Evolutionary conservation across 2,113 vertebrate species (phyloP).

Genomic region (Eulemur macaco): DNA sequence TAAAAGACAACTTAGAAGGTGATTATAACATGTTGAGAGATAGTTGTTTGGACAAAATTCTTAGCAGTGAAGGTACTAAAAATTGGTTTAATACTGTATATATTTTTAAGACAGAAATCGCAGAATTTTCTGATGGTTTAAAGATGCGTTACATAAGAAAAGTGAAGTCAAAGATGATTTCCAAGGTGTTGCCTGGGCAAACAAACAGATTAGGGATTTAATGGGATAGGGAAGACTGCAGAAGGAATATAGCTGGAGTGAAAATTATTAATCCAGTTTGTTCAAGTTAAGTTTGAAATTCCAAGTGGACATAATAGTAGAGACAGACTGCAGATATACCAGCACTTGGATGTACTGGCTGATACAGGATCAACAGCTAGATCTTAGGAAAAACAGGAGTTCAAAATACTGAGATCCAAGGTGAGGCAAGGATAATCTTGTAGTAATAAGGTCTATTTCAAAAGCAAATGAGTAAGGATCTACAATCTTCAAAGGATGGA

Average conservation of each 20-base stretch:
- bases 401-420: neutral
- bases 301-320: neutral
- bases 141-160: neutral
- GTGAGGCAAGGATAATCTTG: neutral
- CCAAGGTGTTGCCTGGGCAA: neutral
- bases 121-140: neutral
- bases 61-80: neutral
- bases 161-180: neutral
- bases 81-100: neutral
- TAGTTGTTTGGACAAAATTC: neutral
- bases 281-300: constrained; percentile 1
- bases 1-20: neutral
- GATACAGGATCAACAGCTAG: neutral
- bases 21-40: neutral
- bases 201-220: neutral
- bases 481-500: neutral
- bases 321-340: neutral
- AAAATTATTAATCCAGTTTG: neutral
- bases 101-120: neutral
- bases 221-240: neutral
- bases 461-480: neutral
- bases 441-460: neutral
- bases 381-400: neutral
- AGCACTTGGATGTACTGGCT: neutral
- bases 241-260: neutral